A percentile compares a stretch with the other conserved stretches of the same genome.
phyloP scores from a whole-genome alignment of 2,888 invertebrate species.

The Fragum whitleyi region DNA sequence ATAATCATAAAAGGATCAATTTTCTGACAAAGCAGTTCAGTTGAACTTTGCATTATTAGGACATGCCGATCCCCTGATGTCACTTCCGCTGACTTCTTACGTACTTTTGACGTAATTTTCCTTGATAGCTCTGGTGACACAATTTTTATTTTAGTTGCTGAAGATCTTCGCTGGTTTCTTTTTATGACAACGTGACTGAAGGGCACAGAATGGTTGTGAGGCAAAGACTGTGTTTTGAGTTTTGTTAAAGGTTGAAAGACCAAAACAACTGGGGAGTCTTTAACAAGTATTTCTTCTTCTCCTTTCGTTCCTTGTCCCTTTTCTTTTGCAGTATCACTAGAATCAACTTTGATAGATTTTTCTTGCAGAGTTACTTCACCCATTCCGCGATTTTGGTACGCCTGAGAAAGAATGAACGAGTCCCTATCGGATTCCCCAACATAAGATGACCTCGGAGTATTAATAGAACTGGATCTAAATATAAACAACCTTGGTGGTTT shows the following conservation, averaged over 20 bases:
- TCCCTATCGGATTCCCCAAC: conserved; percentile 67
- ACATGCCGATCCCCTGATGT: conserved; percentile 73
- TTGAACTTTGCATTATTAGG: conserved; percentile 75
- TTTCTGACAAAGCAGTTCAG: conserved; percentile 78
- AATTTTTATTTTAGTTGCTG: conserved; percentile 72
- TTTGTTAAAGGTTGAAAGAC: not conserved
- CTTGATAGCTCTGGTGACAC: conserved; percentile 73
- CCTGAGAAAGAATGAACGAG: conserved; percentile 67
- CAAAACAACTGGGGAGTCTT: not conserved
- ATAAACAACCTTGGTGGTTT: conserved; percentile 80
- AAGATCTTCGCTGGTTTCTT: conserved; percentile 8
- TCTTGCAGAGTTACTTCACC: not conserved
- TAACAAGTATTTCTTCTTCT: not conserved
- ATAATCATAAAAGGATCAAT: conserved; percentile 76
- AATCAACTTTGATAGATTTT: not conserved
- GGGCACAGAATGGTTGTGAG: conserved; percentile 16
- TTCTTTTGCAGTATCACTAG: not conserved
- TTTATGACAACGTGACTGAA: not conserved
- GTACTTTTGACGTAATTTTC: conserved; percentile 62
- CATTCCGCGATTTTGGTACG: conserved; percentile 56
- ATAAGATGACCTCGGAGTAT: conserved; percentile 71
- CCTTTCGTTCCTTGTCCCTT: not conserved
- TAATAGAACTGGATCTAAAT: conserved; percentile 73
- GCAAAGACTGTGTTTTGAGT: conserved; percentile 12
- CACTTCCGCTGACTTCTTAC: conserved; percentile 72